Evolutionary conservation across 2,113 vertebrate species (phyloP), one percentile per base, ranked within the genome.

Genomic region (Sorex fumeus): DNA sequence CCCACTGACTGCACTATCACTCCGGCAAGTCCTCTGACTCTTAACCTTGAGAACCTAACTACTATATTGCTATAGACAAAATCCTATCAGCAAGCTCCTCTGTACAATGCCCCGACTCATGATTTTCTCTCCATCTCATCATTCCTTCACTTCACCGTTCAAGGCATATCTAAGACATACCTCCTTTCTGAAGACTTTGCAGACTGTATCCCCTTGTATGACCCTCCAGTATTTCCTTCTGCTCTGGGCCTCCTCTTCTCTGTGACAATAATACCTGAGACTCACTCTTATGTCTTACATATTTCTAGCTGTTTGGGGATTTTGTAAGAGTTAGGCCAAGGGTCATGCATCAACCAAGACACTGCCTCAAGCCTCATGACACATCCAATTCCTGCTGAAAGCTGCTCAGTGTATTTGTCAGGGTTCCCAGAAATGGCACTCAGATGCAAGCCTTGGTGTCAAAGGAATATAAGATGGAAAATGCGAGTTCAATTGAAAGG

Each of bases 281-380:
- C 47, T 47, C n/a, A 23, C 12, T 82, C 21, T 71, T 19, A 15
- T 53, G 23, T 76, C 78, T 83, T 47, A 62, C 4, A 28, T 25
- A 19, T 60, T 60, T 60, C 6, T 43, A 57, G 15, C 47, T 74
- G 8, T 72, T 23, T 89, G 8, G 45, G 86, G 34, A 87, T 69
- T 91, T 80, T 91, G 36, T 45, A 79, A 86, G 88, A 88, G 50
- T 28, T 36, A 57, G 32, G 36, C 92, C 88, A 80, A 94, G 57
- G 62, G 57, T 89, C 18, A 27, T 36, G 18, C 47, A 28, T 45
- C 69, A n/a, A 21, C 13, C 85, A 84, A 91, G n/a, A 70, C 3
- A 8, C 36, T 28, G 19, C 10, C 40, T 66, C 47, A 90, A 62
- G 5, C 40, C 43, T 21, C 34, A 76, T 60, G 50, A 71, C 9